Evolutionary conservation across 2,797 vertebrate species (phyloP).

Genomic region (Chelidonichthys spinosus): DNA sequence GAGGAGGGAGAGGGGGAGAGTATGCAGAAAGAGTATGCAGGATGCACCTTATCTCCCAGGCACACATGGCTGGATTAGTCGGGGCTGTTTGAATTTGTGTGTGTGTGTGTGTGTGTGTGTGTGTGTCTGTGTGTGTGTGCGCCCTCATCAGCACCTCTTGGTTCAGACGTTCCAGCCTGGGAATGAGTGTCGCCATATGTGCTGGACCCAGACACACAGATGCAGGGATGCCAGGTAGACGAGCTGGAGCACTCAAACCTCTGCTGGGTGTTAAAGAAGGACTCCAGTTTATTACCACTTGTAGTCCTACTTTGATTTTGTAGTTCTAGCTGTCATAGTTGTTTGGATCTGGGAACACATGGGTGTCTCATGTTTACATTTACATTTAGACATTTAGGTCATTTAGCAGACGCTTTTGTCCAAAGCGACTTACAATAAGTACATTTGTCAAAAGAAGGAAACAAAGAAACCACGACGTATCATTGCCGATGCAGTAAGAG

Average conservation of each 20-base stretch:
- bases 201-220: conserved; percentile 54
- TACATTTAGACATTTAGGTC: too few relatives aligned
- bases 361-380: neutral
- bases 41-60: conserved; percentile 82
- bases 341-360: too few relatives aligned
- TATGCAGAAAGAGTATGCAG: conserved; percentile 71
- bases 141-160: conserved; percentile 66
- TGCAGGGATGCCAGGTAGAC: conserved; percentile 38
- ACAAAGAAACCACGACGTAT: too few relatives aligned
- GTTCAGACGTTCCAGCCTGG: conserved; percentile 69
- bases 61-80: conserved; percentile 82
- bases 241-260: conserved; percentile 33
- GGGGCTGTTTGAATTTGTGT: conserved; percentile 64
- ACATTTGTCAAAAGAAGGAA: too few relatives aligned
- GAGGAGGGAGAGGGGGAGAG: conserved; percentile 41
- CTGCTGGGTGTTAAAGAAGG: conserved; percentile 23
- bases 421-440: too few relatives aligned
- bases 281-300: conserved; percentile 13
- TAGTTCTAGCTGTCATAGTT: neutral
- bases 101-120: conserved; percentile 14
- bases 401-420: too few relatives aligned
- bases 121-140: conserved; percentile 23
- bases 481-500: too few relatives aligned
- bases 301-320: conserved; percentile 3
- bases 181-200: conserved; percentile 66